Percentiles rank a stretch among this genome's conserved stretches.
Conservation (phyloP, 2,888 invertebrate species). For the Miltochrista miniata region DNA sequence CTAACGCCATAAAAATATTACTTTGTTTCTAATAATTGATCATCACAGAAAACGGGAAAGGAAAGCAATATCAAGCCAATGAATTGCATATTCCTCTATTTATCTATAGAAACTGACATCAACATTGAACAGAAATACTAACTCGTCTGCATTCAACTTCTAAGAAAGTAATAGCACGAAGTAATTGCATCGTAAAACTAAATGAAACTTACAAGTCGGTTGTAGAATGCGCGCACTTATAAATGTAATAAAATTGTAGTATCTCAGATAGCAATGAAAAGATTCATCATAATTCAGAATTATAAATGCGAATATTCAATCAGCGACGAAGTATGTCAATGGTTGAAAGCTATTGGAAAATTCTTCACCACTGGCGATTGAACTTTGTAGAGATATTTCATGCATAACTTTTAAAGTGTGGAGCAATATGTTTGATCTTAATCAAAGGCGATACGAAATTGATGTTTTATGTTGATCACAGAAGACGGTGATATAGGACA, state of each 20-base stretch:
- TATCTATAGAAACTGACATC: constrained; percentile 34
- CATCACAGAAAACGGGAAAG: constrained; percentile 17
- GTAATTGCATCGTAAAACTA: constrained; percentile 58
- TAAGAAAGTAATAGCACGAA: constrained; percentile 45
- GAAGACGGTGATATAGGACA: too few species aligned
- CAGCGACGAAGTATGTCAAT: too few species aligned
- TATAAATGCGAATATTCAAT: constrained; percentile 19
- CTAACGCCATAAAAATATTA: too few species aligned
- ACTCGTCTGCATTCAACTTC: constrained; percentile 39
- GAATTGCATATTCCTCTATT: constrained; percentile 42
- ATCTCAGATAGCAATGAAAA: constrained; percentile 4
- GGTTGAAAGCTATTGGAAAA: constrained; percentile 34
- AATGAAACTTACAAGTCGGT: constrained; percentile 51
- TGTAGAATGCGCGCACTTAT: constrained; percentile 21
- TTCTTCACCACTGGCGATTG: constrained; percentile 33
- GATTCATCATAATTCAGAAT: constrained; percentile 4
- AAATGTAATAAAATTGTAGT: constrained; percentile 24
- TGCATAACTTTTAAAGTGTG: constrained; percentile 13
- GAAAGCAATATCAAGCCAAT: constrained; percentile 28
- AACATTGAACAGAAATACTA: constrained; percentile 40
- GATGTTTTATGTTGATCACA: too few species aligned
- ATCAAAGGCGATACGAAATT: too few species aligned
- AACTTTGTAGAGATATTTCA: constrained; percentile 17
- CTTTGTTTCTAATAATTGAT: too few species aligned
- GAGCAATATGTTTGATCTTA: constrained; percentile 2